A percentile compares a stretch with the other conserved stretches of the same genome.
phyloP scores from a whole-genome alignment of 2,888 invertebrate genomes.

The Drosophila infuscata region DNA sequence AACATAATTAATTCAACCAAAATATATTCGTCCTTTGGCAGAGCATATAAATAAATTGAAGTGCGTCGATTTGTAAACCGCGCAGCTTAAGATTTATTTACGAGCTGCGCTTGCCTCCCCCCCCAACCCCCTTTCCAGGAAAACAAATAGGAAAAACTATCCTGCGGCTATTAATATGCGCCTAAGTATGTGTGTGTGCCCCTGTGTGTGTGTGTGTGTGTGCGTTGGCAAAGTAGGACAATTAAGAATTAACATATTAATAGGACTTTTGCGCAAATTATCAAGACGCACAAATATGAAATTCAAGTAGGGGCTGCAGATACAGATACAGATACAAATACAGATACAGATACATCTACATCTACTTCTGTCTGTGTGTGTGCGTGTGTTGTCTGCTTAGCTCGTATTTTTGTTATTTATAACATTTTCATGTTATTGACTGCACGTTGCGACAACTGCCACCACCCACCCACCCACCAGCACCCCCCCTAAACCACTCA shows the following conservation, averaged over 20 bases:
- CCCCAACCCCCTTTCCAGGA: neutral
- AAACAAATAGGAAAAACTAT: constrained; percentile 33
- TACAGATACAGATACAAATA: constrained; percentile 26
- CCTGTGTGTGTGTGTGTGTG: constrained; percentile 27
- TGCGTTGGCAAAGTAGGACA: constrained; percentile 63
- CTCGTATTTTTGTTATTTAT: constrained; percentile 76
- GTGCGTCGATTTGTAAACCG: constrained; percentile 73
- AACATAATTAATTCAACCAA: constrained; percentile 53
- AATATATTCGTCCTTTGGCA: neutral
- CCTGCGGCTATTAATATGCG: constrained; percentile 71
- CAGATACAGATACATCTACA: constrained; percentile 19
- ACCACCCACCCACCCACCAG: neutral
- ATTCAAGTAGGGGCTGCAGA: constrained; percentile 41
- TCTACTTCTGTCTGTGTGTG: constrained; percentile 4
- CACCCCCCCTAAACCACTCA: neutral
- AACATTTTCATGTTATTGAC: constrained; percentile 80
- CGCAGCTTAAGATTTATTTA: constrained; percentile 73
- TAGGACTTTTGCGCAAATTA: constrained; percentile 81
- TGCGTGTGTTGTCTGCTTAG: constrained; percentile 27
- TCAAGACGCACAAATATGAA: constrained; percentile 70
- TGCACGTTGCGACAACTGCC: constrained; percentile 51
- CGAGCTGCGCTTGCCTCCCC: constrained; percentile 50
- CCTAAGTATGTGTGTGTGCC: constrained; percentile 32
- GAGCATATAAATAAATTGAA: constrained; percentile 68
- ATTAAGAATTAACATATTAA: constrained; percentile 82